These are phyloP conservation scores for Riparia riparia DNA, from an alignment of 2,113 vertebrate species.

Conservation along the genomic window DNA sequence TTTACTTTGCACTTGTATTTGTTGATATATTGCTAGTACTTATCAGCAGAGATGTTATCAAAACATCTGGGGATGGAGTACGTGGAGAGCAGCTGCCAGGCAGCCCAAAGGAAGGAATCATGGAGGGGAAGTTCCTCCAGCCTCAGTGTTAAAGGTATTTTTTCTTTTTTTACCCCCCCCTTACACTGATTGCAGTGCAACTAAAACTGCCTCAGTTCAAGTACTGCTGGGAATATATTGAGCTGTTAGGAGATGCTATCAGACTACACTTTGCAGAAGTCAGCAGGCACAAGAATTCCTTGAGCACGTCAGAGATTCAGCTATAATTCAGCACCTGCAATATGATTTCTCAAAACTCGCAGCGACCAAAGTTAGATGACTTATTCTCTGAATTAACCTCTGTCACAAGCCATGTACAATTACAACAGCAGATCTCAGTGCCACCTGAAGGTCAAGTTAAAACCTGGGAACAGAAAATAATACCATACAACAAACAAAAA, in stretches of 20 bases:
- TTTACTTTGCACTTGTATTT: slow-evolving; percentile 54
- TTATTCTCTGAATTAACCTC: not conserved
- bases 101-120: not conserved
- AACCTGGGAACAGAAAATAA: not conserved
- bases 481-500: not conserved
- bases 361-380: not conserved
- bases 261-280: not conserved
- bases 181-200: not conserved
- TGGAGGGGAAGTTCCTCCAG: not conserved
- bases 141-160: not conserved
- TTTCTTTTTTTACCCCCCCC: not conserved
- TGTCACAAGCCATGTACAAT: not conserved
- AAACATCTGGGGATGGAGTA: slow-evolving; percentile 29
- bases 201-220: not conserved
- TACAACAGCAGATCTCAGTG: not conserved
- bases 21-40: slow-evolving; percentile 13
- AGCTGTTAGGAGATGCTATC: slow-evolving; percentile 6
- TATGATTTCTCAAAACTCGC: not conserved
- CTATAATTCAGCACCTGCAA: not conserved
- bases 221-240: not conserved
- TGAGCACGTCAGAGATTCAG: not conserved
- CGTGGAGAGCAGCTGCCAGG: not conserved
- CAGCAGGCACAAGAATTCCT: not conserved
- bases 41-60: slow-evolving; percentile 42
- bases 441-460: not conserved